Evolutionary conservation across 2,113 vertebrate species (phyloP).

Genomic region (Oryzias celebensis): DNA sequence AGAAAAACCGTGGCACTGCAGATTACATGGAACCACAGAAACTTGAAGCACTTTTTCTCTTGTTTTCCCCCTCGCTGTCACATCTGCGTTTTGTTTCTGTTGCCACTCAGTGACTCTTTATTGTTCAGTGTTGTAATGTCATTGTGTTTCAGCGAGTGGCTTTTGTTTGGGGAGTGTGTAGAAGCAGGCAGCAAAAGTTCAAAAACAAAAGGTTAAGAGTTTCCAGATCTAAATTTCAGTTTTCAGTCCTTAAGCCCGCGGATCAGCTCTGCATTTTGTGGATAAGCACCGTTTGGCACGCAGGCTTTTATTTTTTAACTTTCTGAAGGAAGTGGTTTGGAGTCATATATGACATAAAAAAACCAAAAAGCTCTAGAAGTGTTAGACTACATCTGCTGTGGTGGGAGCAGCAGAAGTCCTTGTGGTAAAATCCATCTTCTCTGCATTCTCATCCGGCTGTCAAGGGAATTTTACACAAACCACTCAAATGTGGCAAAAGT

Average conservation of each 20-base stretch:
- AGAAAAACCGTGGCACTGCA: conserved; percentile 42
- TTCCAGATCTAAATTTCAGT: conserved; percentile 12
- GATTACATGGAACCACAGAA: conserved; percentile 14
- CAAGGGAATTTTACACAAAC: conserved; percentile 51
- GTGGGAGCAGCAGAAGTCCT: conserved; percentile 17
- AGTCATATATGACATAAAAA: conserved; percentile 1
- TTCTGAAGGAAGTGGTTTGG: conserved; percentile 19
- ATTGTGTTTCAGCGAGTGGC: conserved; percentile 19
- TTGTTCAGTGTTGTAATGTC: conserved; percentile 2
- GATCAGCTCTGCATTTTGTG: conserved; percentile 28
- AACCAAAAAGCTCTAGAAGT: neutral
- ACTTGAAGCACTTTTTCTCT: neutral
- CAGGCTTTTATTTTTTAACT: conserved; percentile 5
- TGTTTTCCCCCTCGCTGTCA: neutral
- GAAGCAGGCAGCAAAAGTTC: conserved; percentile 26
- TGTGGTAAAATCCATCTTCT: conserved; percentile 18
- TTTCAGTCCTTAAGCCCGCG: conserved; percentile 20
- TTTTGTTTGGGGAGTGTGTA: conserved; percentile 35
- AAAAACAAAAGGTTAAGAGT: conserved; percentile 41
- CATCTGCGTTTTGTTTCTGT: conserved; percentile 5
- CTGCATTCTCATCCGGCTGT: conserved; percentile 45
- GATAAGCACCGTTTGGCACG: neutral
- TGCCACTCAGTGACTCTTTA: conserved; percentile 1
- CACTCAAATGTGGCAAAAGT: conserved; percentile 27
- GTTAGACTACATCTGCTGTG: neutral